Base-by-base conservation (phyloP, 2,113 vertebrate genomes). In the Calcarius ornatus region DNA sequence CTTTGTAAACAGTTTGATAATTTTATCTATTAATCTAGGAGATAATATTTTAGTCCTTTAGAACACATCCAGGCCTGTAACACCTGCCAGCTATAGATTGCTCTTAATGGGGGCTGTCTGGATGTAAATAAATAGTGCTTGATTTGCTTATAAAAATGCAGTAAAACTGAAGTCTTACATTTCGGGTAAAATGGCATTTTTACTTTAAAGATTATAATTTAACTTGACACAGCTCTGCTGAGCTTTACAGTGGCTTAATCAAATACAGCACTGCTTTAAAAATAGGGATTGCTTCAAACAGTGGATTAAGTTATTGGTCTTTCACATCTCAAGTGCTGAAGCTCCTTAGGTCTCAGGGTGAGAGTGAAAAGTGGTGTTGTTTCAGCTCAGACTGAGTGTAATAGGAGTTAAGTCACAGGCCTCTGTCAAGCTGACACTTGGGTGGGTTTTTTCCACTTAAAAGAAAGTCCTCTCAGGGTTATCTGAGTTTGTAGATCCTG, bases 301-400 rank as follows among this genome's bases (percentile, higher is more conserved):
- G 93, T 86, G 96, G 92, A 94, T 97, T 95, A 97, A 88, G 71
- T 94, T 96, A 93, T 96, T 97, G 96, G 90, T 93, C 92, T 94
- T 94, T 95, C 90, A 86, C 82, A 19, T 97, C 93, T 88, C 75
- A 83, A 93, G 92, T 56, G 60, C 79, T 95, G 93, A 96, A 88
- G 92, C 79, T 95, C 76, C 10, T 92, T 95, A 96, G 90, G 95
- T 83, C 85, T 86, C 3, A 2, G 76, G 63, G 60, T 83, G 88
- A 94, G 88, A 94, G 79, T 83, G 92, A 94, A 83, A 95, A 94
- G 79, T 19, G 22, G 75, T 75, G 79, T 95, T 0, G 1, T 88
- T 86, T 86, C 51, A 96, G 81, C 85, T 88, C 82, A 81, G 85
- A 45, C 31, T 59, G 73, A 59, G 87, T 37, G 64, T 75, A 86